A percentile compares a stretch with the other conserved stretches of the same genome.
These are phyloP conservation scores for Morone saxatilis DNA, from an alignment of 2,113 vertebrate species.

Conservation along the genomic window DNA sequence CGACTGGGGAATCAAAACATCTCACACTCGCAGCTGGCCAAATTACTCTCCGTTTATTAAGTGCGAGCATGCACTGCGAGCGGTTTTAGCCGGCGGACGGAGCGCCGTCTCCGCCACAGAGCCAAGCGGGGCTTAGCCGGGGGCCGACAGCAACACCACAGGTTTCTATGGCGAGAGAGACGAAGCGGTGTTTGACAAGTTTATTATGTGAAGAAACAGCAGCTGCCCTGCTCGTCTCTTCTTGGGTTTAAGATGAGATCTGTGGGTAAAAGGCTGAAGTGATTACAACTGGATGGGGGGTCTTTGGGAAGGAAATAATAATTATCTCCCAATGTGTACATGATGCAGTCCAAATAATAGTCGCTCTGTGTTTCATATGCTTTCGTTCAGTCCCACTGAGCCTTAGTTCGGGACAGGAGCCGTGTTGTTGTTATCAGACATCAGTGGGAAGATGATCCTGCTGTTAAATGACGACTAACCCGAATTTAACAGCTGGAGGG, in stretches of 20 bases:
- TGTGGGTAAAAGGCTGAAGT: slow-evolving; percentile 25
- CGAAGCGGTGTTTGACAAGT: slow-evolving; percentile 21
- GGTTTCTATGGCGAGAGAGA: slow-evolving; percentile 1
- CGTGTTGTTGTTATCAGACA: slow-evolving; percentile 13
- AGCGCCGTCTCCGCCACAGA: slow-evolving; percentile 1
- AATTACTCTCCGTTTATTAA: slow-evolving; percentile 94
- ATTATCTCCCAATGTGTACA: slow-evolving; percentile 31
- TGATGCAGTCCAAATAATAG: slow-evolving; percentile 14
- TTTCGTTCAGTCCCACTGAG: background rate
- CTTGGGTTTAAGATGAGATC: slow-evolving; percentile 30
- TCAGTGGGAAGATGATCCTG: slow-evolving; percentile 1
- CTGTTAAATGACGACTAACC: slow-evolving; percentile 39
- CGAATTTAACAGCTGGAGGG: slow-evolving; percentile 37
- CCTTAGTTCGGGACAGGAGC: background rate
- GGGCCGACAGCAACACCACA: background rate
- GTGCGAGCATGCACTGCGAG: slow-evolving; percentile 72
- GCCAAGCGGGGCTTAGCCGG: slow-evolving; percentile 1
- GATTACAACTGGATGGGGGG: slow-evolving; percentile 22
- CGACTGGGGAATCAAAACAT: slow-evolving; percentile 96
- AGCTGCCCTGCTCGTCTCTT: background rate
- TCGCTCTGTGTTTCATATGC: slow-evolving; percentile 3
- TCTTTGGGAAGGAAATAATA: slow-evolving; percentile 31
- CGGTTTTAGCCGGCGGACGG: slow-evolving; percentile 27
- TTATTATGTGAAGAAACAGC: slow-evolving; percentile 24
- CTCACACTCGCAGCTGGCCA: slow-evolving; percentile 96